Conservation (phyloP, 2,113 vertebrate genomes). For the Sakesphorus luctuosus region DNA sequence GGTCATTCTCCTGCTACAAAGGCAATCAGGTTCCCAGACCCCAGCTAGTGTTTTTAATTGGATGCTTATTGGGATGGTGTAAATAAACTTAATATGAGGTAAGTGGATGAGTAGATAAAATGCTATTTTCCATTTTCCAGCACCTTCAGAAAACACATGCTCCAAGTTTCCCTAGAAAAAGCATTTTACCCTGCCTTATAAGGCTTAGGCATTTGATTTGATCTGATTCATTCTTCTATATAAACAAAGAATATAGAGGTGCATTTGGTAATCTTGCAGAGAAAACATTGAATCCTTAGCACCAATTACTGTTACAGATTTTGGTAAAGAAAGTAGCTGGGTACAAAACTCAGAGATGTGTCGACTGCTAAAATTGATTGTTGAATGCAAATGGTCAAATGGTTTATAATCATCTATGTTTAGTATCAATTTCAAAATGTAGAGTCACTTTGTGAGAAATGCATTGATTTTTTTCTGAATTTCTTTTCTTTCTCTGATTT, state of each 20-base stretch:
- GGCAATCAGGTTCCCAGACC: neutral
- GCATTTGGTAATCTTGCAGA: neutral
- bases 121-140: neutral
- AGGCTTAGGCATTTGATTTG: neutral
- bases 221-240: neutral
- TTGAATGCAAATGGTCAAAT: neutral
- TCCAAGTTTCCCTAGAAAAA: neutral
- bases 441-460: neutral
- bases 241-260: neutral
- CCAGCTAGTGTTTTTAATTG: neutral
- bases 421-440: neutral
- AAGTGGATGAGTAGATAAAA: neutral
- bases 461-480: neutral
- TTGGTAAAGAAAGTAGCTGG: neutral
- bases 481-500: neutral
- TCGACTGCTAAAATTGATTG: neutral
- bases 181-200: neutral
- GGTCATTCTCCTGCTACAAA: neutral
- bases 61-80: neutral
- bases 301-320: neutral
- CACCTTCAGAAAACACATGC: neutral
- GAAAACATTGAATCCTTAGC: neutral
- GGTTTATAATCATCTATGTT: neutral
- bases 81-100: neutral
- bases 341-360: neutral